Evolutionary conservation across 2,888 invertebrate species (phyloP), one percentile per base, ranked within the genome.

Genomic region (Perithous albicinctus): DNA sequence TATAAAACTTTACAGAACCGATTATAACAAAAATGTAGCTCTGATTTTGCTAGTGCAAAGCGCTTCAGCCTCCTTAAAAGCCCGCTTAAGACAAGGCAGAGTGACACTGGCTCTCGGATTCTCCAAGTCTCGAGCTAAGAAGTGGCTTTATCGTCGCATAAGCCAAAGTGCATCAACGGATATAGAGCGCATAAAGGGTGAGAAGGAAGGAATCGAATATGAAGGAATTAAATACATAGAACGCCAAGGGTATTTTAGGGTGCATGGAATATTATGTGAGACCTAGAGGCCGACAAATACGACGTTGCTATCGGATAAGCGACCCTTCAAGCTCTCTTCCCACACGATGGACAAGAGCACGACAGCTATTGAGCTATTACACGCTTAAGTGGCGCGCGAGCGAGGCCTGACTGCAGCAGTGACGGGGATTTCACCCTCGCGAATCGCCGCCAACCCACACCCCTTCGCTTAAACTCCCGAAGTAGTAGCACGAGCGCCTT

Each of bases 301-400:
- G 20, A n/a, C 54, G 41, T 69, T 61, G 56, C 46, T 63, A 61
- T 77, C 43, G 56, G 70, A 76, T 75, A 66, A 72, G 54, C 61
- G 54, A 80, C 84, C 74, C 75, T 66, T 38, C 41, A 32, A 35
- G 38, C 54, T 18, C 54, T 18, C 48, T 74, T 46, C 41, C 63
- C 38, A 66, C 41, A 15, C 79, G 73, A 83, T 67, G 81, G 84
- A 80, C 79, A 74, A 66, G 73, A 80, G 79, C 78, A 77, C 86
- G 89, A 89, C 87, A 88, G 86, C 89, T 88, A 90, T 90, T 88
- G 91, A 90, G 90, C 91, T 89, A 92, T 92, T 91, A 91, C 90
- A 91, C 89, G 91, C 90, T 89, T 86, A 89, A 92, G 88, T 89
- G 89, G 87, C 88, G 84, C 86, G 56, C 56, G 38, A 69, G 54